Evolutionary conservation across 2,888 invertebrate genomes (phyloP), one percentile per base, ranked within the genome.

Genomic region (Cerceris rybyensis): DNA sequence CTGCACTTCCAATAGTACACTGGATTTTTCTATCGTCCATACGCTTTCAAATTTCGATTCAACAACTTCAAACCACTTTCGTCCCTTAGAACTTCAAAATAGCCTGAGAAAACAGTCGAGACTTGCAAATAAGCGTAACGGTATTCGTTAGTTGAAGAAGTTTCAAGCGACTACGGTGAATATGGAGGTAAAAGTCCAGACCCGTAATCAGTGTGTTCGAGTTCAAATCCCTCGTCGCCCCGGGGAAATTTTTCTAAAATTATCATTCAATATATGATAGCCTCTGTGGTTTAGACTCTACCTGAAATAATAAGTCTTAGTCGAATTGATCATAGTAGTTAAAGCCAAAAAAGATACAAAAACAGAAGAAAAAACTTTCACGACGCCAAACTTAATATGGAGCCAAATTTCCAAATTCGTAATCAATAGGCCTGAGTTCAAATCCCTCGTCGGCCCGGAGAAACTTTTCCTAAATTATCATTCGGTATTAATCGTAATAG

Each of bases 1-100:
- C 55, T 50, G 8, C 46, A 6, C 49, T 50, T 59, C 52, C 43
- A 11, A 13, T 63, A 16, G 49, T 50, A 11, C 49, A 39, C 46
- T 7, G 52, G 58, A 61, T 58, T 70, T 77, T 63, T 61, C 70
- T 75, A 49, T 63, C 54, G 28, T 41, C 55, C 69, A 68, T 78
- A 71, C 76, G 64, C 64, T 70, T 68, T 58, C 50, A 71, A 78
- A 78, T 68, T 71, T 78, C 50, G 64, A 60, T 76, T 68, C 60
- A 59, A 41, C 49, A 58, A 8, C 64, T 28, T 8, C 6, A 50
- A 46, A 16, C 28, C 49, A 50, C 64, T 70, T 63, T 75, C 66
- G 58, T 58, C 66, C 57, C 50, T 28, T 63, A 58, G 16, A 59
- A 50, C 43, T 43, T 52, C 55, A 14, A 7, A 17, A n/a, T 54